A percentile compares a stretch with the other conserved stretches of the same genome.
These are phyloP conservation scores for Caenorhabditis doughertyi DNA, from an alignment of 2,888 invertebrate species.

Conservation along the genomic window DNA sequence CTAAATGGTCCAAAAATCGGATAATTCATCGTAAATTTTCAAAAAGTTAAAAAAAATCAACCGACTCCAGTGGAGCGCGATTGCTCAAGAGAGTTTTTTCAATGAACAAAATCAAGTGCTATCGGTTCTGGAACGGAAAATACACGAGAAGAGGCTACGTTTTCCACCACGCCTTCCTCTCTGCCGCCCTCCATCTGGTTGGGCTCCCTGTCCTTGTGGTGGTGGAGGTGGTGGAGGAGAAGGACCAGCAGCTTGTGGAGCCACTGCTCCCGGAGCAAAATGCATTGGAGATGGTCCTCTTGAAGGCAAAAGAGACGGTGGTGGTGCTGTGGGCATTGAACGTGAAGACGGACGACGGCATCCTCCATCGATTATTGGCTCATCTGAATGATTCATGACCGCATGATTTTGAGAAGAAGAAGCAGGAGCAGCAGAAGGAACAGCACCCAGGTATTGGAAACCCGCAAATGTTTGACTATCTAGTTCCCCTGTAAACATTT, in stretches of 20 bases:
- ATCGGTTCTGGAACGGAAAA: neutral
- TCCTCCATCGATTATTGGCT: neutral
- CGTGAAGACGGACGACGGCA: slow-evolving; percentile 32
- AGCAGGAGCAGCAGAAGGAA: neutral
- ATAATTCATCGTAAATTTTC: too few relatives aligned
- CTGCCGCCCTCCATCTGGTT: neutral
- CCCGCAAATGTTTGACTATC: slow-evolving; percentile 39
- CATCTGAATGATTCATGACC: too few relatives aligned
- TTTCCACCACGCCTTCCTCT: neutral
- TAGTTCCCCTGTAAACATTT: slow-evolving; percentile 34
- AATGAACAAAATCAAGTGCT: neutral
- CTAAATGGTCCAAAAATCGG: too few relatives aligned
- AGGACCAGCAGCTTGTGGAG: neutral
- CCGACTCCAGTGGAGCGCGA: too few relatives aligned
- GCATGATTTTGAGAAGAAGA: too few relatives aligned
- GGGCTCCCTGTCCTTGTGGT: neutral
- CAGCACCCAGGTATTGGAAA: slow-evolving; percentile 30
- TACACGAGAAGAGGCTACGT: slow-evolving; percentile 13
- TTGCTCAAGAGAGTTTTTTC: too few relatives aligned
- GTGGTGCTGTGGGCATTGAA: slow-evolving; percentile 40
- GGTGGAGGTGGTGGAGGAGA: neutral
- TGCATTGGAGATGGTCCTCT: neutral
- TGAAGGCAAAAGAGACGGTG: slow-evolving; percentile 1
- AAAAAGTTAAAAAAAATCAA: too few relatives aligned
- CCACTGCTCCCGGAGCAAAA: neutral